Conservation (phyloP, 1,140 invertebrate genomes). For the Heliconius eleuchia region DNA sequence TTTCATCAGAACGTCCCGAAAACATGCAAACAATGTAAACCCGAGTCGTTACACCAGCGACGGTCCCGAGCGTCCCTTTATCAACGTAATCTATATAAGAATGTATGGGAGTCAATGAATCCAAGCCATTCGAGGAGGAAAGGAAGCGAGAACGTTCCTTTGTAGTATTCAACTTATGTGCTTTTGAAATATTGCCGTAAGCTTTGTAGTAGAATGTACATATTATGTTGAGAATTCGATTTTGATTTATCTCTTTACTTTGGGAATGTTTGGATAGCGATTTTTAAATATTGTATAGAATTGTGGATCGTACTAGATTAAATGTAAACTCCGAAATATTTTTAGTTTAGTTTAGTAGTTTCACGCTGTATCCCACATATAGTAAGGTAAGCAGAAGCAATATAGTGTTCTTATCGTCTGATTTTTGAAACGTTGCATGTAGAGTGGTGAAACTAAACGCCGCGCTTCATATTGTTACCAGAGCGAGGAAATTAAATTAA, state of each 20-base stretch:
- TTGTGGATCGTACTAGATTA: no score
- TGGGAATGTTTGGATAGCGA: background rate
- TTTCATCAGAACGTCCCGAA: background rate
- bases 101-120: constrained; percentile 10
- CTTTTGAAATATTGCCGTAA: background rate
- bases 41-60: constrained; percentile 1
- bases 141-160: constrained; percentile 1
- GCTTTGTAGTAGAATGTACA: background rate
- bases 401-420: no score
- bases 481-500: no score
- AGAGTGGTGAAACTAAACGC: no score
- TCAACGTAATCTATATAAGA: constrained; percentile 14
- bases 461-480: no score
- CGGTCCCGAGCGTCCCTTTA: constrained; percentile 3
- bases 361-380: no score
- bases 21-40: constrained; percentile 6
- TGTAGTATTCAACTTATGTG: background rate
- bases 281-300: background rate
- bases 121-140: constrained; percentile 1
- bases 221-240: constrained; percentile 1
- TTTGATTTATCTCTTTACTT: background rate
- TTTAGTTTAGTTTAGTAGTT: no score
- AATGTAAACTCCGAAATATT: no score
- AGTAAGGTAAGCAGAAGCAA: no score
- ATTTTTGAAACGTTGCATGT: no score